Evolutionary conservation across 2,113 vertebrate genomes (phyloP).

Genomic region (Atlantisia rogersi): DNA sequence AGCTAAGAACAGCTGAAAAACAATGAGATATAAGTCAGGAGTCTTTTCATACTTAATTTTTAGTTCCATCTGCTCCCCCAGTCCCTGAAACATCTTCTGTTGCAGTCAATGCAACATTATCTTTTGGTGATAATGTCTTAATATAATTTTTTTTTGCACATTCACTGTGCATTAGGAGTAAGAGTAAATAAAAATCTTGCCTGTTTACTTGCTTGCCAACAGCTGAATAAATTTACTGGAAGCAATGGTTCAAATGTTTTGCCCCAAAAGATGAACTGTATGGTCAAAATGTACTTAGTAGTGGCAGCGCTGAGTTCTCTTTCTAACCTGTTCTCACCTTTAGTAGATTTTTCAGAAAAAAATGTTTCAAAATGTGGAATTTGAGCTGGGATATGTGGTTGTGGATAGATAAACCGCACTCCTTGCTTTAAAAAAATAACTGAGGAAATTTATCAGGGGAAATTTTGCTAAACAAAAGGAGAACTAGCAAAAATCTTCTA

Average conservation of each 20-base stretch:
- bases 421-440: background rate
- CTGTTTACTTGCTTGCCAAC: background rate
- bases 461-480: background rate
- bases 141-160: background rate
- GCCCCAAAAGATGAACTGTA: background rate
- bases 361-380: background rate
- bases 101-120: background rate
- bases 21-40: background rate
- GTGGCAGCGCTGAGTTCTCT: background rate
- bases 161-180: background rate
- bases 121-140: background rate
- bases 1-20: background rate
- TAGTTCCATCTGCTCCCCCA: background rate
- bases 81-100: background rate
- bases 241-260: background rate
- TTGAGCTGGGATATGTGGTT: background rate
- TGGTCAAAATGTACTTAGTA: background rate
- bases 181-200: background rate
- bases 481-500: background rate
- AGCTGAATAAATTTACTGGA: background rate
- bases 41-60: background rate
- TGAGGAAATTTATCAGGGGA: background rate
- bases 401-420: background rate
- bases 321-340: background rate
- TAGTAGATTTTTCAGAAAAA: background rate